Percentiles rank a stretch among this genome's conserved stretches.
Conservation (phyloP, 2,888 invertebrate species). For the Pseudococcus jackbeardsleyi region DNA sequence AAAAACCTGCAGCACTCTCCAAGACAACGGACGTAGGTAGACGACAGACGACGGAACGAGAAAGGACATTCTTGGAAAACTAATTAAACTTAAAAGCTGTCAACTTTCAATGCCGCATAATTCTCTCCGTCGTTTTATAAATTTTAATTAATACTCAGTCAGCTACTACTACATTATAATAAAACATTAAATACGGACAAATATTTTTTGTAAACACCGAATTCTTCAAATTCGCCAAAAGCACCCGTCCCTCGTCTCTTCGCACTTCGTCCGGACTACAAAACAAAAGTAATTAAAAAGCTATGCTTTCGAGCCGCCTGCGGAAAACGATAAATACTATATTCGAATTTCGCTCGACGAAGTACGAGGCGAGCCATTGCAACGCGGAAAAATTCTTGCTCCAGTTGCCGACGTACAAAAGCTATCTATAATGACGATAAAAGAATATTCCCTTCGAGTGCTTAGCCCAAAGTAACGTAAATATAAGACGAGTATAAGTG, state of each 20-base stretch:
- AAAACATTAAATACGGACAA: constrained; percentile 35
- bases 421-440: constrained; percentile 3
- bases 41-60: neutral
- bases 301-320: neutral
- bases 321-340: constrained; percentile 23
- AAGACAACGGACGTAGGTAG: neutral
- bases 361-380: neutral
- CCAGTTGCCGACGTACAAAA: neutral
- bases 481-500: neutral
- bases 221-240: constrained; percentile 33
- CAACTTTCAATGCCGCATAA: constrained; percentile 42
- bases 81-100: constrained; percentile 36
- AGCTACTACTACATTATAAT: constrained; percentile 20
- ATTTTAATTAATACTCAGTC: constrained; percentile 22
- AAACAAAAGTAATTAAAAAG: constrained; percentile 33
- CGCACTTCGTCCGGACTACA: neutral
- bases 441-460: neutral
- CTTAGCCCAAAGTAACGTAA: neutral
- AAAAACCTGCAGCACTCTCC: too few species aligned
- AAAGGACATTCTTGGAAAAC: constrained; percentile 6
- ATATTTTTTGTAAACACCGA: constrained; percentile 30
- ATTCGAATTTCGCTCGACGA: neutral
- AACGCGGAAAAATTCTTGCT: constrained; percentile 4
- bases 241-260: neutral
- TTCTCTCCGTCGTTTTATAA: neutral